phyloP scores from a whole-genome alignment of 2,113 vertebrate genomes.

The Arvicanthis niloticus region DNA sequence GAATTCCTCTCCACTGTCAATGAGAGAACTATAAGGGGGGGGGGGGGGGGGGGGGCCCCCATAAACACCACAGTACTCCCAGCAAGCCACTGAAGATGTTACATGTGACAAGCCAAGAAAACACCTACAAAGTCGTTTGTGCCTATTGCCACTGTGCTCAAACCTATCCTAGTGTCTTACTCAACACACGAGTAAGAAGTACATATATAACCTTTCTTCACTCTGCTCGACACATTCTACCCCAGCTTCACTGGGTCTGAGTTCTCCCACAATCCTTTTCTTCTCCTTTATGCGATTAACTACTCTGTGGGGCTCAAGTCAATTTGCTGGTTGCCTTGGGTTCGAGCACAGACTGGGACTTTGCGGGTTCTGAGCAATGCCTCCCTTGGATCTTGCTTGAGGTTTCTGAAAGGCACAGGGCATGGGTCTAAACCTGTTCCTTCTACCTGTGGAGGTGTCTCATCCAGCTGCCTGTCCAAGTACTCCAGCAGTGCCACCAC shows the following conservation, averaged over 20 bases:
- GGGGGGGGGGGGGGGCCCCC: neutral
- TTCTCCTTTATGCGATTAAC: neutral
- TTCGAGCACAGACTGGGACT: neutral
- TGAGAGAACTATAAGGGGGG: neutral
- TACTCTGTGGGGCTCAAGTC: neutral
- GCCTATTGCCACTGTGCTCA: neutral
- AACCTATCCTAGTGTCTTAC: neutral
- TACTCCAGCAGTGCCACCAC: conserved; percentile 66
- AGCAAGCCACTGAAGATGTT: neutral
- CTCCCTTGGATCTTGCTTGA: neutral
- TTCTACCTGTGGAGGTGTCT: conserved; percentile 53
- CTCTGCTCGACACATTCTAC: neutral
- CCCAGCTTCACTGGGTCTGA: neutral
- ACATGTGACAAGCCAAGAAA: neutral
- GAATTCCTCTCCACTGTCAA: neutral
- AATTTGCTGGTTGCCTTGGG: neutral
- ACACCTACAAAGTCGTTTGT: neutral
- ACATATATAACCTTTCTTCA: neutral
- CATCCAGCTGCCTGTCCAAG: conserved; percentile 43
- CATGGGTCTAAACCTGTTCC: neutral
- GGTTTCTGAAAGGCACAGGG: neutral
- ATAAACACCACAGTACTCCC: neutral
- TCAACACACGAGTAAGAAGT: neutral
- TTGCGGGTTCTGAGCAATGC: neutral
- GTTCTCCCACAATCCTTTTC: neutral